Evolutionary conservation across 2,888 invertebrate species (phyloP).

Genomic region (Heliconius cydno): DNA sequence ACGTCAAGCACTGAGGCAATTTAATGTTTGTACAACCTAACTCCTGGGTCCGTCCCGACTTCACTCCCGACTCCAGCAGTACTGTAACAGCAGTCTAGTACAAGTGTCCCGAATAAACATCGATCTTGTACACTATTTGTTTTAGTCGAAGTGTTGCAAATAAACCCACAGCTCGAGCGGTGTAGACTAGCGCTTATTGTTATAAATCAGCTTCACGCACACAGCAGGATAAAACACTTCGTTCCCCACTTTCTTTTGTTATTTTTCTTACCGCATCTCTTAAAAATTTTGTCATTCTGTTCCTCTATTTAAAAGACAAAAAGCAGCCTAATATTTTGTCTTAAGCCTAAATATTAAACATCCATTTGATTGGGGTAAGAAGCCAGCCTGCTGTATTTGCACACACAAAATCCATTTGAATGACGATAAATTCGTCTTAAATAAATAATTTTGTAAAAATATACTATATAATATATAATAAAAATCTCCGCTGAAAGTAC

Average conservation of each 20-base stretch:
- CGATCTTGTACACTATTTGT: conserved; percentile 69
- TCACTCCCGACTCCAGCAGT: background rate
- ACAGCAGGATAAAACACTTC: too few species aligned
- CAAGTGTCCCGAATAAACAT: conserved; percentile 73
- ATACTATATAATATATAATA: too few species aligned
- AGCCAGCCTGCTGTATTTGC: background rate
- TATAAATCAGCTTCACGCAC: too few species aligned
- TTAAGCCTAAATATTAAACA: too few species aligned
- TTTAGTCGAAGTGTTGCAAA: conserved; percentile 60
- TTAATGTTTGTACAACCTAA: conserved; percentile 70
- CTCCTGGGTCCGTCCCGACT: conserved; percentile 54
- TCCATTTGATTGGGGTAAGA: background rate
- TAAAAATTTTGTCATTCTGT: too few species aligned
- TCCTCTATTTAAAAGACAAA: too few species aligned
- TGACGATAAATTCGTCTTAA: background rate
- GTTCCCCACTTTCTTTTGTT: background rate
- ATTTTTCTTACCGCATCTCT: too few species aligned
- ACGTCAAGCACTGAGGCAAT: conserved; percentile 57
- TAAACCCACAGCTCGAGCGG: conserved; percentile 51
- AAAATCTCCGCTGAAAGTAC: too few species aligned
- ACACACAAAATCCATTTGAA: background rate
- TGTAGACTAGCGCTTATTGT: conserved; percentile 29
- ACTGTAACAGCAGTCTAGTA: conserved; percentile 54
- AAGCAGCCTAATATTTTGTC: too few species aligned
- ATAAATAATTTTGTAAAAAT: background rate